phyloP scores from a whole-genome alignment of 2,888 invertebrate genomes.

The Sinotaia quadrata region DNA sequence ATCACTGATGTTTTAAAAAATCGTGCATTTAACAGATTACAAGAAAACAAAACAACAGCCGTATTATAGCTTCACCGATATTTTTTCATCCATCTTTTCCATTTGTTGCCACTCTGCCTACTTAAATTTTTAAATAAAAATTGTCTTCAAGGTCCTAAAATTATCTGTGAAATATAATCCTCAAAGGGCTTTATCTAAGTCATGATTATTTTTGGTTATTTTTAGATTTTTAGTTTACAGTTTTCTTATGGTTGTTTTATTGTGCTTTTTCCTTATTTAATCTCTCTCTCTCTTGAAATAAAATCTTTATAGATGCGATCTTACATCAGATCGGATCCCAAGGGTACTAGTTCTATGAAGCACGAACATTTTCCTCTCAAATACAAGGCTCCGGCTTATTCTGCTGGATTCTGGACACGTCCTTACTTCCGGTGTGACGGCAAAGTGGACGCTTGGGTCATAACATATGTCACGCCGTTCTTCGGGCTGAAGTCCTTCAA shows the following conservation, averaged over 20 bases:
- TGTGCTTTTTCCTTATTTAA: not conserved
- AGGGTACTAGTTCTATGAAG: constrained; percentile 39
- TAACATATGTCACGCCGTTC: constrained; percentile 94
- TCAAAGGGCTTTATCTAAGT: no score
- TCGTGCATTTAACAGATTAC: no score
- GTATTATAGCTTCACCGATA: no score
- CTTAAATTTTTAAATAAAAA: no score
- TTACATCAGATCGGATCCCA: constrained; percentile 84
- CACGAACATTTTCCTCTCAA: constrained; percentile 78
- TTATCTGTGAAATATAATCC: no score
- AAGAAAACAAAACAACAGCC: no score
- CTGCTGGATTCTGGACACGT: constrained; percentile 91
- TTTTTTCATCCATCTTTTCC: no score
- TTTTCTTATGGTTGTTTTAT: not conserved
- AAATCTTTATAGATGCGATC: not conserved
- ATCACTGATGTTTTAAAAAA: no score
- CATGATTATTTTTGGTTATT: no score
- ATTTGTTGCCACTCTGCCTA: no score
- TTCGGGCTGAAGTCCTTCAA: constrained; percentile 78
- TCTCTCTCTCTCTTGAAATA: not conserved
- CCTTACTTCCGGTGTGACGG: constrained; percentile 94
- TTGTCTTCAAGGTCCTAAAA: no score
- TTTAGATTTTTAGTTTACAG: not conserved
- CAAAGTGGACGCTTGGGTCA: constrained; percentile 91
- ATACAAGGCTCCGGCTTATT: constrained; percentile 83